Evolutionary conservation across 1,140 invertebrate genomes (phyloP), one percentile per base, ranked within the genome.

Genomic region (Colletes latitarsis): DNA sequence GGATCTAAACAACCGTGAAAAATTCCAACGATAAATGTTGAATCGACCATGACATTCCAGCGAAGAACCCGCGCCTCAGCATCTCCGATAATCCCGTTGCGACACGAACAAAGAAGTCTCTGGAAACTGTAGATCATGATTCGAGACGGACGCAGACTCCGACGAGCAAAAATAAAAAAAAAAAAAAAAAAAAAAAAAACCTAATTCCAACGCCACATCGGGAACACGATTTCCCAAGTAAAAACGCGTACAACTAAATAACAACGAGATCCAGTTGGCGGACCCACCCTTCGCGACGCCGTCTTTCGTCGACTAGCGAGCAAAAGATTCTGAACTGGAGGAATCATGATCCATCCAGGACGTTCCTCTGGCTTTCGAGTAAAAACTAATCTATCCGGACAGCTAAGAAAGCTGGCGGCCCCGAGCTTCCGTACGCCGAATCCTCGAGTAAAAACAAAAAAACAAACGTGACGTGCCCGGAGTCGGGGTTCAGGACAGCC

Each of bases 171-270:
- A 46, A 30, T 30, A 30, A 46, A 46, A 46, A 46, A 6, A 46
- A 46, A 6, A 46, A 46, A 46, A 46, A 46, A 46, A 6, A 5
- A 57, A 73, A 17, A 49, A 46, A 76, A 76, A 41, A 67, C 9
- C 49, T 49, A 49, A 49, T 9, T 10, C 49, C 49, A 10, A 49
- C 17, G 39, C 17, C 43, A 15, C 46, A 10, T 66, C 60, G 62
- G 62, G 10, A n/a, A 19, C 64, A 70, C 46, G 60, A 64, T 77
- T 46, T 52, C 71, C 19, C 39, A 55, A 63, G 69, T 57, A 74
- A 71, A 46, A 67, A 62, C 66, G 79, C 73, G 67, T 60, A 72
- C 43, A 73, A 67, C 60, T 73, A 73, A 79, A 79, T 73, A 79
- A 79, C 77, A 73, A 79, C 19, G 67, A 62, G 49, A 52, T 70